Evolutionary conservation across 2,113 vertebrate species (phyloP).

Genomic region (Lucifuga dentata): DNA sequence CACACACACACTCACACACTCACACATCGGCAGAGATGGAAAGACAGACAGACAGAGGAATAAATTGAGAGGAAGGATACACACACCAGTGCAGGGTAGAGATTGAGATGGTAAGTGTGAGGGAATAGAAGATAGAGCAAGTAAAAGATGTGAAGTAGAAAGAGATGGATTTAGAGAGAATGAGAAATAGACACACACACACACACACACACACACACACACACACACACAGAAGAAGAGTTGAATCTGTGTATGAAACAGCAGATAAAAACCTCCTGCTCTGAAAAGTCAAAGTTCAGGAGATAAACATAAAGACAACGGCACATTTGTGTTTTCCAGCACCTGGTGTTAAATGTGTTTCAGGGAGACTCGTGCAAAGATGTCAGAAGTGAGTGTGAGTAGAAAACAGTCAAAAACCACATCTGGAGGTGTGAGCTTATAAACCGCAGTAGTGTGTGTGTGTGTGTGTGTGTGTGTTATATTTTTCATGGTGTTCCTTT

Average conservation of each 20-base stretch:
- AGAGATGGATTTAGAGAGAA: slow-evolving; percentile 57
- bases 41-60: slow-evolving; percentile 31
- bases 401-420: slow-evolving; percentile 17
- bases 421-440: slow-evolving; percentile 49
- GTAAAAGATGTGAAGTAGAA: slow-evolving; percentile 63
- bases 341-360: slow-evolving; percentile 24
- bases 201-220: slow-evolving; percentile 25
- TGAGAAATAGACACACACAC: slow-evolving; percentile 29
- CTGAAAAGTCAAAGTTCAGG: slow-evolving; percentile 55
- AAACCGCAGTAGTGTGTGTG: too few species aligned
- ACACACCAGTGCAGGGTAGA: slow-evolving; percentile 11
- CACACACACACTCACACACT: slow-evolving; percentile 33
- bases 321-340: slow-evolving; percentile 43
- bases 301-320: slow-evolving; percentile 24
- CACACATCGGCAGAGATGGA: slow-evolving; percentile 27
- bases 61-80: slow-evolving; percentile 32
- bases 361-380: slow-evolving; percentile 9
- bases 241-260: slow-evolving; percentile 39
- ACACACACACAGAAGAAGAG: slow-evolving; percentile 43
- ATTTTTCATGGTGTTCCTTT: slow-evolving; percentile 78
- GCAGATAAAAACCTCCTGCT: slow-evolving; percentile 34
- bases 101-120: slow-evolving; percentile 25
- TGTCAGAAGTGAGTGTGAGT: slow-evolving; percentile 50
- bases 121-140: slow-evolving; percentile 53
- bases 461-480: too few species aligned